Base-by-base conservation (phyloP, 2,113 vertebrate species). In the Petrocephalus zakoni region DNA sequence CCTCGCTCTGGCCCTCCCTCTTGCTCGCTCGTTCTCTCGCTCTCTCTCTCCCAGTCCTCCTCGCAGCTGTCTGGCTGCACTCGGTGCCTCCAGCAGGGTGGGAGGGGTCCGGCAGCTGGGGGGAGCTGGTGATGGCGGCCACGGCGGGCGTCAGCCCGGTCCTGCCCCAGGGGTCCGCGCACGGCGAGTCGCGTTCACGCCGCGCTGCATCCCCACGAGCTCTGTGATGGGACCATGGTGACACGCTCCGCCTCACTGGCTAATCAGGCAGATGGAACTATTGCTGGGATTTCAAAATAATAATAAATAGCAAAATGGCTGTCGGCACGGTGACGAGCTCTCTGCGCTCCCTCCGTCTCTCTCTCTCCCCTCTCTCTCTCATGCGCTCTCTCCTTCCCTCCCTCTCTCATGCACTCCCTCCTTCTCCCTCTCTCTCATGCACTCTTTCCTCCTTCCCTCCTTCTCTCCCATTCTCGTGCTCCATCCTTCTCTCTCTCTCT, bases 241-340 rank as follows among this genome's bases (percentile, higher is more conserved):
- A 19, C 15, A 86, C 15, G n/a, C 1, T 49, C 53, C 47, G 42
- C 85, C 37, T 53, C 17, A 51, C 42, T 90, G 90, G 91, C 88
- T 85, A 87, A 91, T 90, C 89, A 88, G 90, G 82, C 85, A n/a
- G 53, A 88, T 49, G 58, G 88, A 85, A 86, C 75, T 55, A 91
- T 89, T 85, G 75, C 86, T 47, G 49, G 25, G 22, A 68, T 64
- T 64, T 64, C 7, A 8, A 87, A 90, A 90, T 88, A 72, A 85
- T 90, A 91, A 93, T 93, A 92, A 95, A 93, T 95, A 91, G 95
- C 96, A 97, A 99, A 98, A 99, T 99, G 98, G 97, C 98, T 99
- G 98, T 98, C 97, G 96, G 96, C 96, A 97, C 97, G 97, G 96
- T 97, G 95, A 95, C 96, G 96, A 95, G 55, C 85, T 58, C 22